A percentile compares a stretch with the other conserved stretches of the same genome.
phyloP scores from a whole-genome alignment of 2,888 invertebrate genomes.

The Amblyteles armatorius region DNA sequence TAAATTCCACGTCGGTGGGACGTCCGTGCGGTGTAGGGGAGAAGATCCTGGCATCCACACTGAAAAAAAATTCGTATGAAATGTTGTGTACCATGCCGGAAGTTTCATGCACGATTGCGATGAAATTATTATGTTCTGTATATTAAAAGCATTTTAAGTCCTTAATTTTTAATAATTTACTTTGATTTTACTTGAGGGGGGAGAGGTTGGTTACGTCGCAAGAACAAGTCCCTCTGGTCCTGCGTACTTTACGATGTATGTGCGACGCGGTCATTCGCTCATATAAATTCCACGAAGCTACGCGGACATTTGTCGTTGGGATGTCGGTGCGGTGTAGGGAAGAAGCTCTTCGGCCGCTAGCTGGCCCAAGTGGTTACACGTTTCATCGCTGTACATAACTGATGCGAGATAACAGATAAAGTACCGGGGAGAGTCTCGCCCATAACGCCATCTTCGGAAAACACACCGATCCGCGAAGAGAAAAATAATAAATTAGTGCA shows the following conservation, averaged over 20 bases:
- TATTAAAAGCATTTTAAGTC: too few relatives aligned
- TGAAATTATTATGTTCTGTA: too few relatives aligned
- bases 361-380: not conserved
- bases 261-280: constrained; percentile 69
- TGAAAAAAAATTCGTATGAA: too few relatives aligned
- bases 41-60: constrained; percentile 22
- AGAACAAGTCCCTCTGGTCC: constrained; percentile 42
- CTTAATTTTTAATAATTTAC: too few relatives aligned
- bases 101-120: too few relatives aligned
- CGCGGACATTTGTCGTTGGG: constrained; percentile 70
- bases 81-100: too few relatives aligned
- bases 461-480: constrained; percentile 8
- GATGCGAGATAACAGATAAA: constrained; percentile 73
- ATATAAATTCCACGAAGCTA: constrained; percentile 76
- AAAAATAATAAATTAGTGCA: constrained; percentile 48
- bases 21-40: constrained; percentile 67
- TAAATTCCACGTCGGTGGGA: constrained; percentile 75
- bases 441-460: constrained; percentile 38
- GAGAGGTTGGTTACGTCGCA: not conserved
- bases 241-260: constrained; percentile 18
- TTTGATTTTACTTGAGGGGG: too few relatives aligned
- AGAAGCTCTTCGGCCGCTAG: constrained; percentile 49
- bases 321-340: constrained; percentile 67
- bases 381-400: constrained; percentile 71
- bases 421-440: constrained; percentile 43